Evolutionary conservation across 2,113 vertebrate species (phyloP).

Genomic region (Cyprinus carpio): DNA sequence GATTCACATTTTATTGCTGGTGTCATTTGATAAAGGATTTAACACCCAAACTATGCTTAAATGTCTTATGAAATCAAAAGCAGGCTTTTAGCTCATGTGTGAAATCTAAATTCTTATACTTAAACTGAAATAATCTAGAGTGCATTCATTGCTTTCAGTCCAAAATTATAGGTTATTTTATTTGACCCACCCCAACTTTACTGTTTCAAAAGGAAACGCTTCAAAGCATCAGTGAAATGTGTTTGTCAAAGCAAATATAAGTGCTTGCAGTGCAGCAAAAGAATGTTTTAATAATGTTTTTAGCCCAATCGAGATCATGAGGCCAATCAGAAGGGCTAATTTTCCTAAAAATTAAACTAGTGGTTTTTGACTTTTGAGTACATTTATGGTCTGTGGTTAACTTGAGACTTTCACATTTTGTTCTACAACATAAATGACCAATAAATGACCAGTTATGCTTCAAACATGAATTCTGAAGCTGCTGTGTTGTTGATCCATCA

Average conservation of each 20-base stretch:
- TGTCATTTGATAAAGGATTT: neutral
- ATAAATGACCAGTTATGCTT: neutral
- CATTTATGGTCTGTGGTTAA: neutral
- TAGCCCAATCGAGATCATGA: neutral
- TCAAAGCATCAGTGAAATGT: neutral
- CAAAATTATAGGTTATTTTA: neutral
- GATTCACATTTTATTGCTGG: neutral
- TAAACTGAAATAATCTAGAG: neutral
- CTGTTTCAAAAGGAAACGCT: neutral
- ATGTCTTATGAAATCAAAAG: neutral
- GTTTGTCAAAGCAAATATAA: neutral
- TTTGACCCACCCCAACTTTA: neutral
- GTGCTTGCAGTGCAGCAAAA: neutral
- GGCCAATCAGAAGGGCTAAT: neutral
- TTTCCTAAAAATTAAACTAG: neutral
- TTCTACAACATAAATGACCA: neutral
- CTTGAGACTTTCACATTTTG: neutral
- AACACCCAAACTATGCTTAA: too few species aligned
- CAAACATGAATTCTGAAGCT: neutral
- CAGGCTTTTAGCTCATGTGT: neutral
- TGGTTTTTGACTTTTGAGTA: neutral
- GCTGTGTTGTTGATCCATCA: neutral
- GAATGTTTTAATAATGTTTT: neutral
- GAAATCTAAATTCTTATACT: neutral
- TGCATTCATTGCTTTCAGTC: neutral